Conservation (phyloP, 2,113 vertebrate genomes). For the Cheirogaleus medius region DNA sequence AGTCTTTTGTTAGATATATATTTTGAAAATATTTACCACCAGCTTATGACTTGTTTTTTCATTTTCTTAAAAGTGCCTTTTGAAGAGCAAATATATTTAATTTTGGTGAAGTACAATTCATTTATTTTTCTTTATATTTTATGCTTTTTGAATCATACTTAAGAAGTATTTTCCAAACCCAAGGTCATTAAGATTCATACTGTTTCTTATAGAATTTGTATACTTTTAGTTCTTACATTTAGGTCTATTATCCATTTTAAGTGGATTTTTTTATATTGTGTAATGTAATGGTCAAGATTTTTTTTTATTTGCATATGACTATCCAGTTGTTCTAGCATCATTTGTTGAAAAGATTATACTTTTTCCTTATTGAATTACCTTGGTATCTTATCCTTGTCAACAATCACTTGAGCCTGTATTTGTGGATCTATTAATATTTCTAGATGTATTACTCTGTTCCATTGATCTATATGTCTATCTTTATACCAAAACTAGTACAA, state of each 20-base stretch:
- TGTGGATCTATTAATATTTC: not conserved
- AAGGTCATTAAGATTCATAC: not conserved
- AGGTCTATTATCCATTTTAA: not conserved
- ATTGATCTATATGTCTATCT: not conserved
- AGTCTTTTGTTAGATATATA: not conserved
- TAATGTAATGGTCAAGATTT: not conserved
- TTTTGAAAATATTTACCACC: not conserved
- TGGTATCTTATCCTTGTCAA: not conserved
- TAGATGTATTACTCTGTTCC: not conserved
- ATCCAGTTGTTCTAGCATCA: not conserved
- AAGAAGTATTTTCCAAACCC: not conserved
- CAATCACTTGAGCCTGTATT: not conserved
- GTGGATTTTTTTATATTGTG: not conserved
- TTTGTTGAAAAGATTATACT: not conserved
- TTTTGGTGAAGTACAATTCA: conserved; percentile 14
- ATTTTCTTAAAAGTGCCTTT: not conserved
- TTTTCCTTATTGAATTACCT: not conserved
- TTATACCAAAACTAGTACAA: not conserved
- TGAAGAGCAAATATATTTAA: not conserved
- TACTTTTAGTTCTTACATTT: not conserved
- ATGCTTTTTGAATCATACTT: not conserved
- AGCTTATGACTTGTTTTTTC: not conserved
- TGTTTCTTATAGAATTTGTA: not conserved
- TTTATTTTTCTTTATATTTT: not conserved
- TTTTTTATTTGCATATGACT: not conserved